Base-by-base conservation (phyloP, 2,797 vertebrate species). In the Phaenicophaeus curvirostris region DNA sequence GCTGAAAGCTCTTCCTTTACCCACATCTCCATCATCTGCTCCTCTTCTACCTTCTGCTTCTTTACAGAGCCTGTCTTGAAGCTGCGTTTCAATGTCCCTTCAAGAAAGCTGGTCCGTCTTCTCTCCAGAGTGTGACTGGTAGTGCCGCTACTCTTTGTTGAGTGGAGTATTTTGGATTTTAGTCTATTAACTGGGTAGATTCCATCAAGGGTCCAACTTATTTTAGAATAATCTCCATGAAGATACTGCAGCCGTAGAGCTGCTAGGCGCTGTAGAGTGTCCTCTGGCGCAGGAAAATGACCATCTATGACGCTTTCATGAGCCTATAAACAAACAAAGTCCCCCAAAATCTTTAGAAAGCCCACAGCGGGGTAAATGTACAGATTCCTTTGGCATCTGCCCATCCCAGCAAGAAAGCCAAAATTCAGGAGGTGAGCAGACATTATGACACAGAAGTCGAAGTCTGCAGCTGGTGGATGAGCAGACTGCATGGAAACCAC, bases 1-100 rank as follows among this genome's bases (percentile, higher is more conserved):
- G 99, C 98, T 18, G 98, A 99, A 69, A 98, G 98, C 97, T 99
- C 99, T 97, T 99, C 99, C 94, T 99, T 99, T 66, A 99, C 98
- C 99, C 99, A 99, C 99, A 99, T 99, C 97, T 99, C 98, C 98
- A 99, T 84, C 99, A 99, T 99, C 97, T 99, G 99, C 95, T 99
- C 99, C 86, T 99, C 99, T 97, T 99, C 99, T 83, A 98, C 97
- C 79, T 98, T 98, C 96, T 99, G 99, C 96, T 99, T 99, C 97
- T 99, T 99, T 96, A 99, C 98, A 1, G 98, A 98, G 33, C 99
- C 99, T 1, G 98, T 98, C 96, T 99, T 99, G 95, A 99, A 97
- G 73, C 98, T 98, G 1, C 98, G 98, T 41, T 99, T 98, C 94
- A 99, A 97, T 0, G 99, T 99, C 42, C 98, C 99, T 19, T 99